Conservation (phyloP, 2,113 vertebrate species). For the Nematolebias whitei region DNA sequence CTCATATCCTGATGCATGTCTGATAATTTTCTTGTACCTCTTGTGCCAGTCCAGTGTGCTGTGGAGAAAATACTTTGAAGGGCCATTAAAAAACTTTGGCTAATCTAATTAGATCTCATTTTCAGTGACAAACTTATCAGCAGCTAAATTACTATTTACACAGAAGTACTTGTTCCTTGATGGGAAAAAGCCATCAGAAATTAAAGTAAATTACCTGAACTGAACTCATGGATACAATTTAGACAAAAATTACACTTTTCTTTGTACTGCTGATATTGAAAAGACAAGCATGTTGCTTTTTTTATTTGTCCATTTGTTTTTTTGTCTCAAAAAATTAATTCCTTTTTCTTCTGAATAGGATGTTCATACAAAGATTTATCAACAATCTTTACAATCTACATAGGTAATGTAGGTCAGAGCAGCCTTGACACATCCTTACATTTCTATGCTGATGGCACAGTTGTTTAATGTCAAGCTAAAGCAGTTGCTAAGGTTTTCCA, state of each 20-base stretch:
- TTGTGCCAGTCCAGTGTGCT: slow-evolving; percentile 18
- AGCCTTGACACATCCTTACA: too few species aligned
- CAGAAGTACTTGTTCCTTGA: slow-evolving; percentile 41
- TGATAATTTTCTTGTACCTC: not conserved
- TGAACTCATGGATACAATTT: not conserved
- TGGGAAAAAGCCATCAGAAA: slow-evolving; percentile 21
- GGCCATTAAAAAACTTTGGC: slow-evolving; percentile 57
- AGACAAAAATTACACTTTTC: not conserved
- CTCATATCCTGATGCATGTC: too few species aligned
- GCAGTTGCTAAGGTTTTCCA: too few species aligned
- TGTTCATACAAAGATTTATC: not conserved
- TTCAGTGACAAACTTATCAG: slow-evolving; percentile 32
- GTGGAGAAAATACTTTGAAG: slow-evolving; percentile 48
- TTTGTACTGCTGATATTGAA: not conserved
- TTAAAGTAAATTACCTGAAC: not conserved
- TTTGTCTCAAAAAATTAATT: not conserved
- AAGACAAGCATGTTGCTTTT: too few species aligned
- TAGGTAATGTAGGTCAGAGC: too few species aligned
- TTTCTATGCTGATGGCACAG: too few species aligned
- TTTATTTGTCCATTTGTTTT: not conserved
- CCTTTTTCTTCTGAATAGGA: not conserved
- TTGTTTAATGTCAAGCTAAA: too few species aligned
- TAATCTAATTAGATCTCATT: slow-evolving; percentile 56
- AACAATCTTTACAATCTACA: too few species aligned
- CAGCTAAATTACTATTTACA: slow-evolving; percentile 43